A percentile compares a stretch with the other conserved stretches of the same genome.
Evolutionary conservation across 1,140 invertebrate genomes (phyloP).

Genomic region (Coenobita brevimanus): DNA sequence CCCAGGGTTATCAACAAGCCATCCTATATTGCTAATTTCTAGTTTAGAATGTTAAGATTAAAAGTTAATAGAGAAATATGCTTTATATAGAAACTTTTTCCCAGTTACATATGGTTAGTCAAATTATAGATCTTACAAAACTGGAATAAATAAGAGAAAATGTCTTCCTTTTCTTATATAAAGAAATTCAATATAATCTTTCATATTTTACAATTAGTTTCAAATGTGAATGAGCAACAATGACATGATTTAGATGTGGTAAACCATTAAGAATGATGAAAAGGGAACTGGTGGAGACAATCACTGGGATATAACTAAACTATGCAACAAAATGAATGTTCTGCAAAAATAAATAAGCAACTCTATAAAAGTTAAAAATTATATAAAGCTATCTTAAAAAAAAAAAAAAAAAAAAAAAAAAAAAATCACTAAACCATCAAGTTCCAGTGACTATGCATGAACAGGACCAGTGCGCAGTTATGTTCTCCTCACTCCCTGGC

Average conservation of each 20-base stretch:
- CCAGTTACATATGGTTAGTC: slow-evolving; percentile 24
- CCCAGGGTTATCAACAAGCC: slow-evolving; percentile 54
- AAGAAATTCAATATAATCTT: slow-evolving; percentile 28
- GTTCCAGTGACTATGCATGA: slow-evolving; percentile 3
- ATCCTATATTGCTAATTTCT: slow-evolving; percentile 25
- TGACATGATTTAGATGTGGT: slow-evolving; percentile 10
- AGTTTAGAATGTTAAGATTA: slow-evolving; percentile 48
- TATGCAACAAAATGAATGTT: neutral
- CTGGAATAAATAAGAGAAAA: neutral
- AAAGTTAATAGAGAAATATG: too few species aligned
- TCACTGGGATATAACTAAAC: neutral
- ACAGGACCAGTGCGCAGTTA: slow-evolving; percentile 28
- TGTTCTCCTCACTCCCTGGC: slow-evolving; percentile 28
- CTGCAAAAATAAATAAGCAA: neutral
- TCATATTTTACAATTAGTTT: slow-evolving; percentile 32
- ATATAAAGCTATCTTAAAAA: too few species aligned
- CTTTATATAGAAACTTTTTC: too few species aligned
- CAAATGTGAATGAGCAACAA: slow-evolving; percentile 9
- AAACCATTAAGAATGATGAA: neutral
- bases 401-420: too few species aligned
- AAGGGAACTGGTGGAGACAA: neutral
- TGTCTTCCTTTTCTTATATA: neutral
- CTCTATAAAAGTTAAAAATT: neutral
- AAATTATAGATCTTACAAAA: slow-evolving; percentile 7
- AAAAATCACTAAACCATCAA: neutral